phyloP scores from a whole-genome alignment of 2,888 invertebrate genomes.

The Chironomus tentans region DNA sequence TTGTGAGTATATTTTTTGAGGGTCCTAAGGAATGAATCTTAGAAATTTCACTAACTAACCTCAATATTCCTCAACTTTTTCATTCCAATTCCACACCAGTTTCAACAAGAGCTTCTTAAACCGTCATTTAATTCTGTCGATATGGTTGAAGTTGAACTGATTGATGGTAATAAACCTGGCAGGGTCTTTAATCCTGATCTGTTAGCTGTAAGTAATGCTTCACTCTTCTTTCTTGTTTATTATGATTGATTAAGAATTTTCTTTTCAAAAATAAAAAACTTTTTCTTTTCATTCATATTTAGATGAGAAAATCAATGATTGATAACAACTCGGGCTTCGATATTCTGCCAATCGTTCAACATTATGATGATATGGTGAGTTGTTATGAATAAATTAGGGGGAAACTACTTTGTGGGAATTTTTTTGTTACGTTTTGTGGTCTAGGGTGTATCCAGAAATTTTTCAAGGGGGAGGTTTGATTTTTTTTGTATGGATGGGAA shows the following conservation, averaged over 20 bases:
- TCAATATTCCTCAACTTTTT: not conserved
- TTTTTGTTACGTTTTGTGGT: no score
- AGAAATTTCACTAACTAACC: no score
- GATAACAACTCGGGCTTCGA: conserved; percentile 47
- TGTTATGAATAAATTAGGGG: not conserved
- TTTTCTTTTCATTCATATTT: conserved; percentile 32
- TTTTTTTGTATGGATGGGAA: no score
- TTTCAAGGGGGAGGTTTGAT: no score
- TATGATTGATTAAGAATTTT: not conserved
- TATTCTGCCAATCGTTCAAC: conserved; percentile 37
- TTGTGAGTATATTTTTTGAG: conserved; percentile 45
- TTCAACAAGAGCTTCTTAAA: conserved; percentile 53
- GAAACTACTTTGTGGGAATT: no score
- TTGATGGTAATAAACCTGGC: conserved; percentile 48
- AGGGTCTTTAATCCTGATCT: conserved; percentile 48
- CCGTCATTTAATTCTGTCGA: conserved; percentile 74
- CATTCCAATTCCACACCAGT: conserved; percentile 36
- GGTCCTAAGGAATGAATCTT: no score
- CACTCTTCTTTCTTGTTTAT: not conserved
- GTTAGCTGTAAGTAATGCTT: conserved; percentile 38
- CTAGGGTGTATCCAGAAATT: no score
- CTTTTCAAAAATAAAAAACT: no score
- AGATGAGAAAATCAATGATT: conserved; percentile 47
- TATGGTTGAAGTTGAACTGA: conserved; percentile 64
- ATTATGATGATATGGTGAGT: conserved; percentile 57